Base-by-base conservation (phyloP, 2,888 invertebrate species). In the Hemithea aestivaria region DNA sequence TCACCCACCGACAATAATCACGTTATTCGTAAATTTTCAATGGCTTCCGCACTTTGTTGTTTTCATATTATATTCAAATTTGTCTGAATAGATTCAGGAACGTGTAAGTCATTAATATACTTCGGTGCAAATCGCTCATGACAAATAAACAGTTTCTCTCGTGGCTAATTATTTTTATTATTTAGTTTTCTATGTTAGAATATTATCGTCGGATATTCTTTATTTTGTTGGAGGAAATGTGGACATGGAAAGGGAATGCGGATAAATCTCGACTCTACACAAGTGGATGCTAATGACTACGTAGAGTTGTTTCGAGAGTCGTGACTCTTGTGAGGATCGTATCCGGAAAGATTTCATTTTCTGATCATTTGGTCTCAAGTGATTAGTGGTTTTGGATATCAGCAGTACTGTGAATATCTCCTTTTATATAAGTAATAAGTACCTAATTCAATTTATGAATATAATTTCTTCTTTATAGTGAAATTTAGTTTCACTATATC, bases 21-120 rank as follows among this genome's bases (percentile, higher is more conserved):
- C 58, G 60, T 73, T 72, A 70, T 72, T 67, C 53, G 63, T 51
- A 40, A 66, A 70, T 62, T 62, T 66, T 62, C 56, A 67, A 69
- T 52, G 76, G 75, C 69, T 76, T 77, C 73, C 38, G 48, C 48
- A 53, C 53, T 55, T 50, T 37, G 51, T 45, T 48, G 55, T 58
- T 53, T 53, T 50, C 52, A 42, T 46, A 56, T n/a, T n/a, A n/a
- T 54, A 48, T 51, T 54, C 50, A 53, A 53, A 46, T 61, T 59
- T 56, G 50, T 51, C 40, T 34, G 35, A 27, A 42, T 64, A 54
- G 58, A 47, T 41, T 34, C 27, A 27, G 42, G 27, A 53, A 50
- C 35, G 51, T 39, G 43, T 39, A 41, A 45, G 45, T 30, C 31
- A 34, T 48, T 47, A 16, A 16, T 16, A 38, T 33, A 50, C 51